A percentile compares a stretch with the other conserved stretches of the same genome.
phyloP scores from a whole-genome alignment of 2,888 invertebrate species.

The Dione vanillae region DNA sequence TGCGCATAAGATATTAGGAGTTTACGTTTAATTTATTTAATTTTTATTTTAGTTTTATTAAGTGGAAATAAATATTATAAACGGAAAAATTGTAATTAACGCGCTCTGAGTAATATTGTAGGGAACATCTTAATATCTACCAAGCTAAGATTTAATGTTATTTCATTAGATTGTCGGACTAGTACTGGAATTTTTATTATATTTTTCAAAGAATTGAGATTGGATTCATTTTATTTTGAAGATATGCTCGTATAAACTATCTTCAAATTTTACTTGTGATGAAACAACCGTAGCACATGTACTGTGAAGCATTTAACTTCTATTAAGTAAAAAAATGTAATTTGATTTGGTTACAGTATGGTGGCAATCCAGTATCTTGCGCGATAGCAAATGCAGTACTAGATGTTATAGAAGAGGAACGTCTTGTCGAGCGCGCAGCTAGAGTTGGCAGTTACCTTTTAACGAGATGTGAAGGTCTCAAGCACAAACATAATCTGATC shows the following conservation, averaged over 20 bases:
- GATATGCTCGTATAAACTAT: background rate
- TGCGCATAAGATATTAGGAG: too few species aligned
- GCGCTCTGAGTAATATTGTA: too few species aligned
- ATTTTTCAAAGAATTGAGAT: too few species aligned
- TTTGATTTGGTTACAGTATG: slow-evolving; percentile 89
- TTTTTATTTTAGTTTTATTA: too few species aligned
- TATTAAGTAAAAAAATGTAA: background rate
- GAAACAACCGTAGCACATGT: background rate
- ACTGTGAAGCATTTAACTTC: background rate
- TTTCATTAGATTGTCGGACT: slow-evolving; percentile 35
- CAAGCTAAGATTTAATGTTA: slow-evolving; percentile 49
- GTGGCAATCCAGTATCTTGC: slow-evolving; percentile 99
- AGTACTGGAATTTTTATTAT: background rate
- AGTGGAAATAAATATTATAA: too few species aligned
- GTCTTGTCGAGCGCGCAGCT: slow-evolving; percentile 91
- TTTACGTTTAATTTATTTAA: too few species aligned
- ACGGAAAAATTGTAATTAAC: too few species aligned
- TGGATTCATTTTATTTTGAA: background rate
- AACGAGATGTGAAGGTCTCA: slow-evolving; percentile 86
- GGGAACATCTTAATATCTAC: background rate
- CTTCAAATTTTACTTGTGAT: background rate
- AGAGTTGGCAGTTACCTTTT: slow-evolving; percentile 92
- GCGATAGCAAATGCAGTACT: slow-evolving; percentile 98
- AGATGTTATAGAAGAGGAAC: slow-evolving; percentile 95
- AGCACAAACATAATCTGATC: slow-evolving; percentile 90